Evolutionary conservation across 2,113 vertebrate species (phyloP), one percentile per base, ranked within the genome.

Genomic region (Sturnira hondurensis): DNA sequence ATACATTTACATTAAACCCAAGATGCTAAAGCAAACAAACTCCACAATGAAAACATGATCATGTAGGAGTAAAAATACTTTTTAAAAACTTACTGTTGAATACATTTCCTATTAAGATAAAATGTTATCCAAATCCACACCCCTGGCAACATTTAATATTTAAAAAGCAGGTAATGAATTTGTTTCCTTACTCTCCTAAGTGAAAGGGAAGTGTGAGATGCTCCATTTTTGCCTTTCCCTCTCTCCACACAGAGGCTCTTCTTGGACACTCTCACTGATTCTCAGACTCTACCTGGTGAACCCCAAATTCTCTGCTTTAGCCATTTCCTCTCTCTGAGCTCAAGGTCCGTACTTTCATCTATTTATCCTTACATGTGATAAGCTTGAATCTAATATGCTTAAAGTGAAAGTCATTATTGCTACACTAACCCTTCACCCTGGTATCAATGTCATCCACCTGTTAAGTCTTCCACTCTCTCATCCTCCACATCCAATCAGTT

Each of bases 1-100:
- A 91, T 19, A 45, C 9, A n/a, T 65, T 93, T 50, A 82, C 68
- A 89, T 82, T 92, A 83, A 94, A 91, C 63, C 38, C 50, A 95
- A 89, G 58, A 73, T 86, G 45, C 13, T 61, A 67, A 96, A 82
- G 6, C 16, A n/a, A 43, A 74, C 6, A 88, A 68, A 20, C 54
- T 94, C 47, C 38, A 50, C 45, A 63, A 95, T 71, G 74, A 95
- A 92, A 50, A 85, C 26, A 67, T 16, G 11, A 93, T 85, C 58
- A 56, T 12, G 22, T 13, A 73, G 24, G 19, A 87, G 14, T 4
- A 50, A 63, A 70, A 47, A 13, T 28, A 71, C 71, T 80, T 91
- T 82, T 67, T 33, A 63, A 89, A 80, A 91, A 33, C 5, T 47
- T 86, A 90, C 17, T 92, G 94, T 92, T 85, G 47, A 88, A 54